phyloP scores from a whole-genome alignment of 2,113 vertebrate genomes.

The Uropsilus gracilis region DNA sequence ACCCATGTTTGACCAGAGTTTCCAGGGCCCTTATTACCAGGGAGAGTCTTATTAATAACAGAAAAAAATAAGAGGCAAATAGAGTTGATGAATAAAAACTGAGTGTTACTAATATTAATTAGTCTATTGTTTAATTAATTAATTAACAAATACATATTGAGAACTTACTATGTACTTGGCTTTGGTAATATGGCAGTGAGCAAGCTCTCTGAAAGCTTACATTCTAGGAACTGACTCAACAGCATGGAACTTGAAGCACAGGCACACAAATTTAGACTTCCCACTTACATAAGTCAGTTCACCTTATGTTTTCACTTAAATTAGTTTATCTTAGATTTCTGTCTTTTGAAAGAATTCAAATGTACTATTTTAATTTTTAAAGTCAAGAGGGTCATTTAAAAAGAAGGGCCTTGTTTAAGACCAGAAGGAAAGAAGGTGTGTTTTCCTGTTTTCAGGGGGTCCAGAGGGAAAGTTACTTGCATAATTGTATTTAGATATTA shows the following conservation, averaged over 20 bases:
- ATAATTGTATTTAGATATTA: not conserved
- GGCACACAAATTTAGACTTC: not conserved
- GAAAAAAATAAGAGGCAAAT: not conserved
- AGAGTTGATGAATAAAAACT: not conserved
- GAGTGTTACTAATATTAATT: not conserved
- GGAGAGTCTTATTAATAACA: not conserved
- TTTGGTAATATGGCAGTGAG: not conserved
- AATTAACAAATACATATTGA: not conserved
- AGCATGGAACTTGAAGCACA: not conserved
- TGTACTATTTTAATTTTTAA: slow-evolving; percentile 22
- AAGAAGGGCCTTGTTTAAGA: not conserved
- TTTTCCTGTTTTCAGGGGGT: not conserved
- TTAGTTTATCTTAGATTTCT: not conserved
- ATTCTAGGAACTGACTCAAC: not conserved
- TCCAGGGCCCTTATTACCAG: not conserved
- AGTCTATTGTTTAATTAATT: not conserved
- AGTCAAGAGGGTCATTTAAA: not conserved
- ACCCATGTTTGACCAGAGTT: not conserved
- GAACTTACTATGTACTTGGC: not conserved
- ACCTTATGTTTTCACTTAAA: not conserved
- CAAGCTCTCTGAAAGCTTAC: not conserved
- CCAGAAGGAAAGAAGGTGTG: not conserved
- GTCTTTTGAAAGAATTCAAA: not conserved
- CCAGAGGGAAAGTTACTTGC: not conserved
- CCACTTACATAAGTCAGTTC: not conserved